Conservation (phyloP, 2,113 vertebrate species). For the Pionites leucogaster region DNA sequence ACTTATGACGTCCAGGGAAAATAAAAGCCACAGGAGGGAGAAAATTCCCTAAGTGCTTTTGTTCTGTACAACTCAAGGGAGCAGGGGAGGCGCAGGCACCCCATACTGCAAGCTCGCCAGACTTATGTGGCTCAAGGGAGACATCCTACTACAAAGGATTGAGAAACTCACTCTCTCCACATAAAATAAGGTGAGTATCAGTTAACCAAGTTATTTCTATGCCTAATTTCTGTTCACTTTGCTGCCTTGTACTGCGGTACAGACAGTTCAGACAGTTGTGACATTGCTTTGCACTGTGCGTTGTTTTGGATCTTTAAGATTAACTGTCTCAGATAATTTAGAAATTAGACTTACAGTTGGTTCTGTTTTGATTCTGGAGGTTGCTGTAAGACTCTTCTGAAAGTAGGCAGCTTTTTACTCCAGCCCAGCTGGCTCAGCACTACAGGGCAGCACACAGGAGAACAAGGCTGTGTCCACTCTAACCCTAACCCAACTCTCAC, state of each 20-base stretch:
- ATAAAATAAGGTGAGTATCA: background rate
- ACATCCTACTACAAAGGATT: background rate
- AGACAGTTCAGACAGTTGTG: background rate
- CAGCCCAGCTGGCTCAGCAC: background rate
- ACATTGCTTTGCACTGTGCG: background rate
- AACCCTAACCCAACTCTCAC: background rate
- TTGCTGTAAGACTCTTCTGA: background rate
- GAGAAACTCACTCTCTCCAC: rapidly evolving
- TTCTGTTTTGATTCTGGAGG: background rate
- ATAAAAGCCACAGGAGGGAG: background rate
- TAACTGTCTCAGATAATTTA: background rate
- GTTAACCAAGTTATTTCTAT: background rate
- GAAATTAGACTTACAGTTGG: background rate
- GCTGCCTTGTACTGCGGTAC: rapidly evolving
- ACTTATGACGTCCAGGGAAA: background rate
- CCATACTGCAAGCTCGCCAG: rapidly evolving
- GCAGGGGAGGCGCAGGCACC: rapidly evolving
- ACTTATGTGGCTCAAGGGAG: rapidly evolving
- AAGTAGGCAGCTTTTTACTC: background rate
- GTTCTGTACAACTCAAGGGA: background rate
- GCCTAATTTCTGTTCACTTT: background rate
- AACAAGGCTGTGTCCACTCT: background rate
- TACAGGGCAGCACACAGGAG: background rate
- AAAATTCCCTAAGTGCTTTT: background rate
- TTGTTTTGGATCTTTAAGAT: background rate